Percentiles rank a stretch among this genome's conserved stretches.
phyloP scores from a whole-genome alignment of 1,140 invertebrate genomes.

The Lasioglossum albipes region DNA sequence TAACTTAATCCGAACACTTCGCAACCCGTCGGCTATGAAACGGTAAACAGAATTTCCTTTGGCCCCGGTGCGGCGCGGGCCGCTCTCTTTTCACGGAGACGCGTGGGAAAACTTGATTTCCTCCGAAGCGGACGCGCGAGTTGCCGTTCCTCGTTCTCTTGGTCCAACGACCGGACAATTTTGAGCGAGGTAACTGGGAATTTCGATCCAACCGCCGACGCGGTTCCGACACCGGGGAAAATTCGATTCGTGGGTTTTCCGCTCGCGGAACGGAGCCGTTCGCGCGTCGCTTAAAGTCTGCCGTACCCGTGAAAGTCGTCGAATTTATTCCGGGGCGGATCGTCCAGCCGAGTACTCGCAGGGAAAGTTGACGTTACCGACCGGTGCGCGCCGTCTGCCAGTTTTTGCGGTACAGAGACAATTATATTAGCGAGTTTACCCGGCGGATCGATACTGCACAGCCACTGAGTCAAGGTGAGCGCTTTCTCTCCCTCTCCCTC shows the following conservation, averaged over 20 bases:
- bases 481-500: background rate
- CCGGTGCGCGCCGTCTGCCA: constrained; percentile 16
- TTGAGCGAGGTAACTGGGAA: background rate
- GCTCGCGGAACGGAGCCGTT: too few relatives aligned
- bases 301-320: background rate
- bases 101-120: constrained; percentile 5
- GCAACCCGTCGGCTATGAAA: constrained; percentile 12
- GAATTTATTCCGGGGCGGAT: background rate
- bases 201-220: background rate
- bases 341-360: background rate
- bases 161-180: background rate
- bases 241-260: too few relatives aligned
- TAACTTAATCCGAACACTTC: constrained; percentile 9
- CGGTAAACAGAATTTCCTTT: constrained; percentile 22
- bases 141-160: too few relatives aligned
- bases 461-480: constrained; percentile 54
- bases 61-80: too few relatives aligned
- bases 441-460: constrained; percentile 53
- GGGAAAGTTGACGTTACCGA: background rate
- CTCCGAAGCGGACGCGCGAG: background rate
- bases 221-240: too few relatives aligned
- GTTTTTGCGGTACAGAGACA: constrained; percentile 49
- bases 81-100: background rate
- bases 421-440: constrained; percentile 56
- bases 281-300: too few relatives aligned